Base-by-base conservation (phyloP, 2,113 vertebrate genomes). In the Noturus placidus region DNA sequence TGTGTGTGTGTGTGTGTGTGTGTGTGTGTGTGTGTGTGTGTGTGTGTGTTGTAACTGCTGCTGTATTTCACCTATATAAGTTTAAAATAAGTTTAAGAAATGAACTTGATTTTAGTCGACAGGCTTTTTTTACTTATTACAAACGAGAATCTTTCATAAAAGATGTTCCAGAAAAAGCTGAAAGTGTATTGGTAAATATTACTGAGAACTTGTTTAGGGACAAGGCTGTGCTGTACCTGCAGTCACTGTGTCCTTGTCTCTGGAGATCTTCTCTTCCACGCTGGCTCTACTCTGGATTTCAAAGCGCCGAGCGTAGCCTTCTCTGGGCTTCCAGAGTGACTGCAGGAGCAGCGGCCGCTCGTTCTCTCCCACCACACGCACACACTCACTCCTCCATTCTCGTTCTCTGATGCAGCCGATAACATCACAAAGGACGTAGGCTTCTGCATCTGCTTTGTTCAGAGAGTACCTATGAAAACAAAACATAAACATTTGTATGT, bases 271-370 rank as follows among this genome's bases (percentile, higher is more conserved):
- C 91, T 96, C 94, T 86, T 96, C 96, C 19, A 96, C 92, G 1
- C 56, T 92, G 74, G 93, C 93, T 72, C 92, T 93, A 74, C 81
- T 91, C 88, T 95, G 95, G 89, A 96, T 95, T 90, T 96, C 96
- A 20, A 96, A 96, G 0, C 96, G 93, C 46, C 96, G 92, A 0
- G 94, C 94, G 83, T 95, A 94, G 17, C 96, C 96, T 35, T 96
- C 95, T 86, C 93, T 94, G 61, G 96, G 96, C 92, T 96, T 96
- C 96, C 96, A 96, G 46, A 96, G 93, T 0, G 96, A 95, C 92
- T 96, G 96, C 52, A 96, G 91, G 85, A 96, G 93, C 87, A 96
- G 95, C 9, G 96, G 96, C 88, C 93, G 95, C 93, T 96, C 96
- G 4, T 94, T 92, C 92, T 96, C 94, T 7, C 95, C 93, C n/a